Evolutionary conservation across 2,113 vertebrate species (phyloP), one percentile per base, ranked within the genome.

Genomic region (Myocastor coypus): DNA sequence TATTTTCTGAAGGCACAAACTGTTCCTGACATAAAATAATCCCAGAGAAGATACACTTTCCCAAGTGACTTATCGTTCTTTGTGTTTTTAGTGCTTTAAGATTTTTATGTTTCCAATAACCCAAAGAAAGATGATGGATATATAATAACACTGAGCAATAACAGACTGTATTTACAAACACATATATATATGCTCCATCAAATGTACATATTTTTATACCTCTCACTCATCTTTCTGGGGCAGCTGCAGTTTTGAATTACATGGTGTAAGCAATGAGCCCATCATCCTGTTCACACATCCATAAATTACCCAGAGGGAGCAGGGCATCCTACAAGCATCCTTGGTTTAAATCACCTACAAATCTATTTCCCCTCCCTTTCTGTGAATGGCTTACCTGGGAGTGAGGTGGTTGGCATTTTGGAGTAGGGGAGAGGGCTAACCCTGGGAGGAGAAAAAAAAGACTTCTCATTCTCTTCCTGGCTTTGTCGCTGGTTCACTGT

Each of bases 41-140:
- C 97, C 83, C 97, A 5, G n/a, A 83, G 95, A 98, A 97, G 97
- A 97, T 97, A 97, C 96, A 97, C 96, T 97, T 98, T 94, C 95
- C 96, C 96, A 94, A 95, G 91, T 98, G 97, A 98, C 97, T 98
- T 97, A 98, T 95, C 68, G 57, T 93, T 96, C 96, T 97, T 96
- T 96, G 96, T 97, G 97, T 97, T 98, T 97, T 97, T 98, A 98
- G 95, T 95, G 97, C 97, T 97, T 97, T 97, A 98, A 97, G 97
- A 97, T 96, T 98, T 98, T 98, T 98, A 98, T 98, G 97, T 97
- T 98, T 97, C 97, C 97, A 98, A 97, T 97, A 98, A 97, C 97
- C 97, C 96, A 96, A 97, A 98, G 97, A 98, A 98, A 98, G 97
- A 97, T 98, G 97, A 98, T 98, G 96, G 97, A 97, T 98, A 97